Percentiles rank a stretch among this genome's conserved stretches.
Conservation (phyloP, 2,797 vertebrate species). For the Enteromius trimaculatus region DNA sequence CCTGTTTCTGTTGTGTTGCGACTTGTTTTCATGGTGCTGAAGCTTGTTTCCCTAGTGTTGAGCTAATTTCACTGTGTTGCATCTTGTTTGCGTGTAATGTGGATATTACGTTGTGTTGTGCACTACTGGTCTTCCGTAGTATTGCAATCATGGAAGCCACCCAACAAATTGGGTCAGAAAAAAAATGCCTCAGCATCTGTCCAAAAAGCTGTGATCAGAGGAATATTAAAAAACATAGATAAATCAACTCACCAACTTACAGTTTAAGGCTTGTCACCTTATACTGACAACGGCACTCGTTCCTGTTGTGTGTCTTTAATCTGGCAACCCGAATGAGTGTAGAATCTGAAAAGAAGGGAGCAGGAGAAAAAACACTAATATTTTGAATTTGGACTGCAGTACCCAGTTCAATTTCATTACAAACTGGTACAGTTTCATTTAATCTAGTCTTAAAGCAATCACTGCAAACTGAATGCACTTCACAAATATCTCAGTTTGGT, state of each 20-base stretch:
- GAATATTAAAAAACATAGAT: too few species aligned
- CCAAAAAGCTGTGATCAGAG: too few species aligned
- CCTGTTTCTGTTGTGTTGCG: too few species aligned
- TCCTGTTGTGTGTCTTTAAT: neutral
- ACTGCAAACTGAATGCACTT: slow-evolving; percentile 18
- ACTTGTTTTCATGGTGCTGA: too few species aligned
- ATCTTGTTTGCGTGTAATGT: neutral
- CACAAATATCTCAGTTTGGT: slow-evolving; percentile 40
- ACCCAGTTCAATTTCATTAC: neutral
- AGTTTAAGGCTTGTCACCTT: neutral
- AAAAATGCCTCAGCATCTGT: too few species aligned
- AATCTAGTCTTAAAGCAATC: neutral
- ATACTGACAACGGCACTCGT: neutral
- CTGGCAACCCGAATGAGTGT: neutral
- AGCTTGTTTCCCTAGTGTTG: neutral
- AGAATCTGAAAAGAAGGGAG: neutral
- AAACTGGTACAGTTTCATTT: neutral
- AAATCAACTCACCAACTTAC: neutral
- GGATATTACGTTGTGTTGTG: neutral
- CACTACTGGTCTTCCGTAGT: neutral
- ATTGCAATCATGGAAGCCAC: neutral
- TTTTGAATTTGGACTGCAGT: neutral
- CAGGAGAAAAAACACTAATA: neutral
- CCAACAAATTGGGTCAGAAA: too few species aligned
- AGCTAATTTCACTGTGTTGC: neutral